A percentile compares a stretch with the other conserved stretches of the same genome.
Evolutionary conservation across 2,888 invertebrate species (phyloP).

Genomic region (Junonia oenone): DNA sequence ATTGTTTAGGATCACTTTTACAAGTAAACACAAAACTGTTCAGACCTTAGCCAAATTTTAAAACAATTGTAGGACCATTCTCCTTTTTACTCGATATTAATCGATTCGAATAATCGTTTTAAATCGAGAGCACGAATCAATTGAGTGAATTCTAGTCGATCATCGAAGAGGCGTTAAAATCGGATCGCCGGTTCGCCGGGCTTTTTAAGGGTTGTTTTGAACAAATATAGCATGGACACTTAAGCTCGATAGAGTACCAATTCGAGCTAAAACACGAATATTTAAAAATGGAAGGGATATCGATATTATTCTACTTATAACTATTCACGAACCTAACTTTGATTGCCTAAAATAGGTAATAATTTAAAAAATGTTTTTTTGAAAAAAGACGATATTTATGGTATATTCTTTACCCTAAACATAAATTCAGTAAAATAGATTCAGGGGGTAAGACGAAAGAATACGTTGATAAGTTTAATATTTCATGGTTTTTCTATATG

Average conservation of each 20-base stretch:
- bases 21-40: too few relatives aligned
- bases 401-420: too few relatives aligned
- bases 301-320: background rate
- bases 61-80: background rate
- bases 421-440: too few relatives aligned
- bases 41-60: background rate
- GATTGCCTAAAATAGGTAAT: too few relatives aligned
- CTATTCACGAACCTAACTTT: too few relatives aligned
- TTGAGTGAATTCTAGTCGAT: background rate
- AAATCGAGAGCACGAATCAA: background rate
- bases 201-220: conserved; percentile 7
- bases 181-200: background rate
- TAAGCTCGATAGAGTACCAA: conserved; percentile 1
- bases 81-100: background rate
- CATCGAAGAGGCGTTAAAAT: conserved; percentile 4
- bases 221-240: conserved; percentile 4
- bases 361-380: too few relatives aligned
- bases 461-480: too few relatives aligned
- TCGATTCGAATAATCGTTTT: conserved; percentile 8
- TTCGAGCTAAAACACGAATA: background rate
- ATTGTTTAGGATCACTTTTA: too few relatives aligned
- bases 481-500: too few relatives aligned
- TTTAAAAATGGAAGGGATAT: background rate
- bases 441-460: too few relatives aligned
- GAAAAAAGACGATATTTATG: too few relatives aligned